phyloP scores from a whole-genome alignment of 1,140 invertebrate species.

The Zelostemma sp. region DNA sequence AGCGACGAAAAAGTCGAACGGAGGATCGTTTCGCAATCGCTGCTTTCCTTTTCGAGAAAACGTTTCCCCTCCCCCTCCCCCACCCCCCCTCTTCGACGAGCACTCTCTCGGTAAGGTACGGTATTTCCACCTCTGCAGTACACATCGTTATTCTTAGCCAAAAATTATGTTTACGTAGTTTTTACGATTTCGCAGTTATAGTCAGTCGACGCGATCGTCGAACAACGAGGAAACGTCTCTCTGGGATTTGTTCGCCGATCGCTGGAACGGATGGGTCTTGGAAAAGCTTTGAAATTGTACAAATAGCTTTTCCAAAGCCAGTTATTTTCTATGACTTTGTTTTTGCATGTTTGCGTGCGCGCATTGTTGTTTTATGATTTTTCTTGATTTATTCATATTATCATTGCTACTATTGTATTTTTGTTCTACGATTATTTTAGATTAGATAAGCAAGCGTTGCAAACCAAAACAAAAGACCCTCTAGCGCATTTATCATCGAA shows the following conservation, averaged over 20 bases:
- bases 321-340: constrained; percentile 27
- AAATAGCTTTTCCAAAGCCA: not conserved
- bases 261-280: constrained; percentile 25
- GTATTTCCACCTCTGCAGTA: constrained; percentile 32
- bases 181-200: constrained; percentile 37
- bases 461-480: not conserved
- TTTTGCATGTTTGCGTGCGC: constrained; percentile 68
- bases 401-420: constrained; percentile 44
- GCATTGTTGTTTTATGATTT: constrained; percentile 67
- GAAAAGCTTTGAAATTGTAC: not conserved
- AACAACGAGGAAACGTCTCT: constrained; percentile 6
- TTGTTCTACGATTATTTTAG: constrained; percentile 24
- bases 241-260: constrained; percentile 18
- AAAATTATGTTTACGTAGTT: constrained; percentile 70
- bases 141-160: constrained; percentile 67
- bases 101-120: constrained; percentile 24
- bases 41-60: constrained; percentile 5
- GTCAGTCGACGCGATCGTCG: constrained; percentile 44
- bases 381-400: constrained; percentile 43
- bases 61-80: constrained; percentile 1
- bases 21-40: not conserved
- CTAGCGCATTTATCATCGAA: constrained; percentile 1
- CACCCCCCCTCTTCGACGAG: not conserved
- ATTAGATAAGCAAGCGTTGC: not conserved
- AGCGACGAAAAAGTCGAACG: not conserved